phyloP scores from a whole-genome alignment of 2,113 vertebrate species.

The Alethe castanea region DNA sequence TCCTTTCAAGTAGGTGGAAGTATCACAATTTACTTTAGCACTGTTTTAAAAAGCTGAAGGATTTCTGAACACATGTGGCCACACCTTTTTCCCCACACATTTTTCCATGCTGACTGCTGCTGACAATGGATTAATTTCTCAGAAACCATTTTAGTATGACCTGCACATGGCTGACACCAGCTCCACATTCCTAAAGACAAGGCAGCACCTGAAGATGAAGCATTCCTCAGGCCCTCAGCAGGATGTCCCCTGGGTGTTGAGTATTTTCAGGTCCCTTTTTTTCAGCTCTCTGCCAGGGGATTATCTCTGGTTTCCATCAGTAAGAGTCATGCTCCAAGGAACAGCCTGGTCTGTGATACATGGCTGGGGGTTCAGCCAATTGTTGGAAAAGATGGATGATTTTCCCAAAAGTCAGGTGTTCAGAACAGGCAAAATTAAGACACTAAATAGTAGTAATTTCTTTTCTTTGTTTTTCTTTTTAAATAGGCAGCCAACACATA shows the following conservation, averaged over 20 bases:
- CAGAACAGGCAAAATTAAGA: not conserved
- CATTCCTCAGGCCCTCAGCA: not conserved
- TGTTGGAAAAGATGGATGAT: not conserved
- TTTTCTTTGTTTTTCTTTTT: not conserved
- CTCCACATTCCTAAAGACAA: not conserved
- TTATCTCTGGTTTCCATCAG: not conserved
- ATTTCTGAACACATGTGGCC: not conserved
- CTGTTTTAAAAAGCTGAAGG: not conserved
- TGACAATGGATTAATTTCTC: not conserved
- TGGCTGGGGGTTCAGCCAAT: not conserved
- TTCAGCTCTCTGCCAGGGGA: not conserved
- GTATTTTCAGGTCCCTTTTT: not conserved
- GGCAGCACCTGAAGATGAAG: not conserved
- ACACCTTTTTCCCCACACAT: not conserved
- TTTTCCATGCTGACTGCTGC: not conserved
- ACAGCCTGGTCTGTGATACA: not conserved
- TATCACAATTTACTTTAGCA: not conserved
- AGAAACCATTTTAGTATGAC: not conserved
- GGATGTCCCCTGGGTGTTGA: not conserved
- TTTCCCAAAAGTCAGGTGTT: not conserved
- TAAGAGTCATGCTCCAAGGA: not conserved
- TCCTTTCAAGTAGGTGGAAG: not conserved
- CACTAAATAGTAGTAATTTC: rapidly evolving
- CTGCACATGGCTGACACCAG: not conserved
- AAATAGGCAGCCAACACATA: not conserved